Evolutionary conservation across 2,888 invertebrate genomes (phyloP), one percentile per base, ranked within the genome.

Genomic region (Acronicta psi): DNA sequence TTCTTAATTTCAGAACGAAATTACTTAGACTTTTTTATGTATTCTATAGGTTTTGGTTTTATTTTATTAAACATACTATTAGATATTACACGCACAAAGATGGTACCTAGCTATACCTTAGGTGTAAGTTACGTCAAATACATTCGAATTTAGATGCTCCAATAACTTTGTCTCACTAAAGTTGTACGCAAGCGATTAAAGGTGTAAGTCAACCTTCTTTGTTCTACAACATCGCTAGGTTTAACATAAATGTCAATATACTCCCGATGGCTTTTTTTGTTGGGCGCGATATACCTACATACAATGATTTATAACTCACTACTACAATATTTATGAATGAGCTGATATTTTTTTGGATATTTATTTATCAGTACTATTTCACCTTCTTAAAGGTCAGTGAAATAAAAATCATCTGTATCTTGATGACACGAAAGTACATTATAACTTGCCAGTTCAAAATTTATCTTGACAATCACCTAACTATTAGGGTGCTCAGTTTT

Each of bases 201-300:
- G n/a, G n/a, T n/a, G n/a, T n/a, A n/a, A n/a, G n/a, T n/a, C n/a
- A n/a, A n/a, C n/a, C n/a, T n/a, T n/a, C n/a, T n/a, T n/a, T n/a
- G n/a, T n/a, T n/a, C n/a, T n/a, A n/a, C n/a, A n/a, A n/a, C n/a
- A n/a, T n/a, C n/a, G n/a, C n/a, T n/a, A n/a, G n/a, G n/a, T n/a
- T n/a, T n/a, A n/a, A n/a, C n/a, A n/a, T 2, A n/a, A 8, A 52
- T 14, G 16, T 52, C 62, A 67, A 43, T 67, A n/a, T 62, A 57
- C 57, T 62, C 57, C 9, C 18, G 45, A 29, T 40, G 43, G 18
- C 40, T 29, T 23, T 36, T 54, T 57, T 63, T 25, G 46, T 11
- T 25, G 25, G 37, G 62, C 45, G n/a, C n/a, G n/a, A n/a, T n/a
- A n/a, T n/a, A n/a, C n/a, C n/a, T n/a, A n/a, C n/a, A n/a, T n/a